These are phyloP conservation scores for Falco punctatus DNA, from an alignment of 2,113 vertebrate species.

Conservation along the genomic window DNA sequence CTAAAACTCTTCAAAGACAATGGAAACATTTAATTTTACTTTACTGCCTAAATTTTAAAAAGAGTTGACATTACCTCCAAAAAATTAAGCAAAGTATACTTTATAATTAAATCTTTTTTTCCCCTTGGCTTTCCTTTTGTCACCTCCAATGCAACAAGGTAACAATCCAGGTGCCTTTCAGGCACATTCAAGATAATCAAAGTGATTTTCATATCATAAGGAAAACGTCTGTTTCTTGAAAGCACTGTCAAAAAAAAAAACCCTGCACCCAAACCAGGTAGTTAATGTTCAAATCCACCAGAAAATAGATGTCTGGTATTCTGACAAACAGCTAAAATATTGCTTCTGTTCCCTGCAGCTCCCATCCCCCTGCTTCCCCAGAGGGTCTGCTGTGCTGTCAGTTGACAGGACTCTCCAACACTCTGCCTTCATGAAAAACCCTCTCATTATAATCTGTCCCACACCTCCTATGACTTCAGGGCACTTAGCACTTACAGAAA, in stretches of 20 bases:
- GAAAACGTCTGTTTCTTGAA: background rate
- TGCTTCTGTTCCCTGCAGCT: background rate
- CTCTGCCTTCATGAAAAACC: background rate
- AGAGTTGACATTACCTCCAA: background rate
- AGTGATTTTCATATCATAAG: background rate
- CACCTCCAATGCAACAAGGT: background rate
- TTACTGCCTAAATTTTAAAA: background rate
- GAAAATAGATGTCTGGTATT: background rate
- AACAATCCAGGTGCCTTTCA: background rate
- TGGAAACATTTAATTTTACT: background rate
- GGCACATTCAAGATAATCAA: background rate
- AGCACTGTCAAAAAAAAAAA: background rate
- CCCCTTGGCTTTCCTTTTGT: background rate
- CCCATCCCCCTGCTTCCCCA: background rate
- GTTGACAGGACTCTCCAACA: background rate
- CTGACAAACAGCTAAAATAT: background rate
- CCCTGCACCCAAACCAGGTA: background rate
- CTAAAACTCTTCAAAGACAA: background rate
- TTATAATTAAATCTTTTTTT: background rate
- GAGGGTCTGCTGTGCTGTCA: background rate
- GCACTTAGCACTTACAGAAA: background rate
- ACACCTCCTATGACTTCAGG: background rate
- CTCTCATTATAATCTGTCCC: background rate
- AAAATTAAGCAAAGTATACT: background rate
- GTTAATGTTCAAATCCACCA: background rate